Base-by-base conservation (phyloP, 2,888 invertebrate genomes). In the Nipponacmea schrenckii region DNA sequence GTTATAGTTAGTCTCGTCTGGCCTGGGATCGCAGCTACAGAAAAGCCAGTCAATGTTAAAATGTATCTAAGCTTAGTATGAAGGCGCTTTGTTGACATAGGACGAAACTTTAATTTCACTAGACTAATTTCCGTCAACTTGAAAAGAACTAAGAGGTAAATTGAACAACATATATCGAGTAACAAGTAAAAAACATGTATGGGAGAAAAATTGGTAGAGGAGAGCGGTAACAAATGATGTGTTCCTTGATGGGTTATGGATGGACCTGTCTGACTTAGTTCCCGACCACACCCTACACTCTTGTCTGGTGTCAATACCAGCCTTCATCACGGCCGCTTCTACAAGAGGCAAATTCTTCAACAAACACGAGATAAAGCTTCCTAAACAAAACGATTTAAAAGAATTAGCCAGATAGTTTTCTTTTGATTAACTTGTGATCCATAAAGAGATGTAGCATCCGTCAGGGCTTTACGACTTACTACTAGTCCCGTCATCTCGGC, bases 121-220 rank as follows among this genome's bases (percentile, higher is more conserved):
- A 27, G 68, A 50, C 62, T 68, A 56, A 68, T 68, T 68, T 68
- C 68, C 68, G 68, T 62, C 48, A 68, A 68, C 68, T 50, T 39
- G 48, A 68, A 68, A 68, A 50, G 68, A 68, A 68, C 39, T 50
- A 50, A 68, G 62, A 68, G 68, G n/a, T 50, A 56, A 68, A 68
- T 50, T 68, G 48, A 50, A 50, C 68, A 31, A 68, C 44, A 26
- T 27, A 39, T 39, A 39, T 39, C 39, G 39, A 39, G 39, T 39
- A 39, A 39, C 8, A 39, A 39, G 39, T 39, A 39, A 39, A 39
- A 39, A 62, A 31, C 68, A 20, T 50, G 62, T 56, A 62, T 39
- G 48, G 27, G 31, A 68, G 67, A 50, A 50, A 56, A 68, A 62
- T 24, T 20, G 56, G 24, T 20, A 56, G 24, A 56, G 56, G 56